Conservation (phyloP, 2,113 vertebrate genomes). For the Plotosus lineatus region DNA sequence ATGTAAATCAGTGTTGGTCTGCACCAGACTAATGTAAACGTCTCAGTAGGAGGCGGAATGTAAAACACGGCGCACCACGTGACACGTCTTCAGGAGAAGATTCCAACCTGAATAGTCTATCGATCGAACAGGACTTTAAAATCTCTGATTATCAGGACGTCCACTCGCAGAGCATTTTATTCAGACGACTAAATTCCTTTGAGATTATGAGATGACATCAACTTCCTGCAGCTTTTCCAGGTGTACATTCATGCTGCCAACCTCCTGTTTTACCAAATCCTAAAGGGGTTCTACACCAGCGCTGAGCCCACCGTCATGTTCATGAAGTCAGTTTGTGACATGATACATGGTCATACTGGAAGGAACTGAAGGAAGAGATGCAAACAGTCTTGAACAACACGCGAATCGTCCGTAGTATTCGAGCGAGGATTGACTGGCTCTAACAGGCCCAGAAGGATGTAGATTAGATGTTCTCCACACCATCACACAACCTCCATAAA, state of each 20-base stretch:
- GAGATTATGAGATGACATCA: background rate
- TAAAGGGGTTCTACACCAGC: background rate
- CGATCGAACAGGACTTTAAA: background rate
- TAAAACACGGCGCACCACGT: background rate
- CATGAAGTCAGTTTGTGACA: background rate
- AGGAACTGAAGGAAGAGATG: background rate
- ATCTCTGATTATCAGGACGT: background rate
- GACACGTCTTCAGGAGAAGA: background rate
- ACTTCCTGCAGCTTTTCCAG: background rate
- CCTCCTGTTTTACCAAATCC: background rate
- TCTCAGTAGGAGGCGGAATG: background rate
- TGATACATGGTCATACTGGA: background rate
- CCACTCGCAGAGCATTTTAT: background rate
- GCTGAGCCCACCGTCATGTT: too few species aligned
- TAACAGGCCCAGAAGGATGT: background rate
- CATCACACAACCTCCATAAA: background rate
- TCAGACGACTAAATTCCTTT: background rate
- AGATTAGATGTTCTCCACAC: background rate
- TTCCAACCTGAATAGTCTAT: background rate
- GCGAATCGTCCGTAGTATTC: background rate
- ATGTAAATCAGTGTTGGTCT: background rate
- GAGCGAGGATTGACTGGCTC: background rate
- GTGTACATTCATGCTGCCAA: background rate
- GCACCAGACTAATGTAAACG: background rate
- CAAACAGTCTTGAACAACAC: background rate